phyloP scores from a whole-genome alignment of 1,140 invertebrate genomes.

The honey bee (Apis mellifera) region DNA sequence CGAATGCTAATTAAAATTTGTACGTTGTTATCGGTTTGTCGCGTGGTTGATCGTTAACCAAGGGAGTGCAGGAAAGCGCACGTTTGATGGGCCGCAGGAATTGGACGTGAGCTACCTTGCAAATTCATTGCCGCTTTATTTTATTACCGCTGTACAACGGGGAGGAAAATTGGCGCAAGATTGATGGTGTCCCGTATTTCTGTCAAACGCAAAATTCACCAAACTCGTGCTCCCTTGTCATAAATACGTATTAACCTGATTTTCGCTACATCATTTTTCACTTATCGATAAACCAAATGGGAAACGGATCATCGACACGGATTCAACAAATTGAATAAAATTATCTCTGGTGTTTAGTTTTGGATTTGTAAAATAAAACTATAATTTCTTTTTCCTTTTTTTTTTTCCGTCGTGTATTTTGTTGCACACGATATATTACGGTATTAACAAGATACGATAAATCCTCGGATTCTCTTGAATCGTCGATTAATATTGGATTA shows the following conservation, averaged over 20 bases:
- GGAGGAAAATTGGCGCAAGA: slow-evolving; percentile 17
- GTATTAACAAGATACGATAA: neutral
- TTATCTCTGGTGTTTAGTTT: neutral
- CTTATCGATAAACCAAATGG: slow-evolving; percentile 8
- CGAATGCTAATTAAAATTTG: slow-evolving; percentile 48
- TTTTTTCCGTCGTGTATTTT: neutral
- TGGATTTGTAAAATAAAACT: too few species aligned
- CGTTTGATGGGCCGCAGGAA: slow-evolving; percentile 37
- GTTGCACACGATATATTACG: too few species aligned
- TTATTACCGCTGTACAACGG: slow-evolving; percentile 18
- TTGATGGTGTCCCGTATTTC: slow-evolving; percentile 25
- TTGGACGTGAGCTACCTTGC: neutral
- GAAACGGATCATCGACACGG: too few species aligned
- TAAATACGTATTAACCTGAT: slow-evolving; percentile 15
- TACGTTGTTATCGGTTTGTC: slow-evolving; percentile 51
- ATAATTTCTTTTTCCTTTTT: too few species aligned
- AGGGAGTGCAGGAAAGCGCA: slow-evolving; percentile 1
- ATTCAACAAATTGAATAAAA: neutral
- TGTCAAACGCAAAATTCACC: slow-evolving; percentile 26
- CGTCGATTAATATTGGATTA: too few species aligned
- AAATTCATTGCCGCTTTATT: slow-evolving; percentile 47
- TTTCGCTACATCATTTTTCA: slow-evolving; percentile 24
- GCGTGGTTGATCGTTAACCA: slow-evolving; percentile 46
- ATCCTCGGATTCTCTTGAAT: too few species aligned
- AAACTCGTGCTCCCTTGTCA: neutral